Evolutionary conservation across 2,888 invertebrate species (phyloP).

Genomic region (Corythucha ciliata): DNA sequence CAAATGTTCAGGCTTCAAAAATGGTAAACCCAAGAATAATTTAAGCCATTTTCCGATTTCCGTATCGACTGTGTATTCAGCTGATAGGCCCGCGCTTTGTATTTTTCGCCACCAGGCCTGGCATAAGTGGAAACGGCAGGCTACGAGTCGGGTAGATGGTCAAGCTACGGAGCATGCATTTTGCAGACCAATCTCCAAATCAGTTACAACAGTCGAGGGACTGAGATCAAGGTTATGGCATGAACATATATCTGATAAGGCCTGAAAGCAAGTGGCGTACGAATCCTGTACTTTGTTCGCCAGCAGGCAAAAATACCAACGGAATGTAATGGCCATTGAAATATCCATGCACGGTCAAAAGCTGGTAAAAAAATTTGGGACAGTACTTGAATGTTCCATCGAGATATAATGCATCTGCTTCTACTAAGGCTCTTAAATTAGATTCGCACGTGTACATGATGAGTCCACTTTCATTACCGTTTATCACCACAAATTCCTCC

Average conservation of each 20-base stretch:
- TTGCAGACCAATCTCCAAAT: conserved; percentile 14
- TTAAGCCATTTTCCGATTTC: conserved; percentile 8
- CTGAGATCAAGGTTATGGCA: conserved; percentile 16
- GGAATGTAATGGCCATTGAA: conserved; percentile 15
- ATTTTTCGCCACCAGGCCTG: conserved; percentile 20
- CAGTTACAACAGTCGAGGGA: background rate
- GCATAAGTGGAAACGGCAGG: conserved; percentile 18
- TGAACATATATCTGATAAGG: conserved; percentile 15
- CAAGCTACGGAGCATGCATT: conserved; percentile 8
- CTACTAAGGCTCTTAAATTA: conserved; percentile 7
- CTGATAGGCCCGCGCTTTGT: conserved; percentile 12
- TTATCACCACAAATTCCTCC: background rate
- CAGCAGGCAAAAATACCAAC: conserved; percentile 23
- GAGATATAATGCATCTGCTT: conserved; percentile 11
- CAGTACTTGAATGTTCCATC: conserved; percentile 25
- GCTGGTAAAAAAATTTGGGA: conserved; percentile 21
- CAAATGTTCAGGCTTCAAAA: background rate
- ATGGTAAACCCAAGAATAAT: background rate
- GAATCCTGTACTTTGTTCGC: conserved; percentile 8
- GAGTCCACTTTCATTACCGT: conserved; percentile 12
- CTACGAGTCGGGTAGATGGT: conserved; percentile 20
- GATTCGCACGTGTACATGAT: conserved; percentile 14
- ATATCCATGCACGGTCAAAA: conserved; percentile 22
- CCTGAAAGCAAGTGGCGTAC: conserved; percentile 12
- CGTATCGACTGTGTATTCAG: conserved; percentile 14